Base-by-base conservation (phyloP, 2,888 invertebrate genomes). In the Orgyia antiqua region DNA sequence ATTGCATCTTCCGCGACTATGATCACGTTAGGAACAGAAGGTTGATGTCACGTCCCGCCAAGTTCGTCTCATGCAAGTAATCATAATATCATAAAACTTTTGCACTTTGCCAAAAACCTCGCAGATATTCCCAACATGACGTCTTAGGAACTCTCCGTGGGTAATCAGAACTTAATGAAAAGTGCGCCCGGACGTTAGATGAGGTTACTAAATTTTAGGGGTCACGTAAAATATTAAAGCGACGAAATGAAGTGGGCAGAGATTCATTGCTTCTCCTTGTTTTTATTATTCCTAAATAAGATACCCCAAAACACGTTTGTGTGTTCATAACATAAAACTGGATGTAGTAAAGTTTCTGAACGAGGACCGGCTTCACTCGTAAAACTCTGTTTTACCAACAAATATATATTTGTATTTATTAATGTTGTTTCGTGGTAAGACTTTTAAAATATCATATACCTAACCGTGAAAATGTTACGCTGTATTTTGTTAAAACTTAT, bases 221-320 rank as follows among this genome's bases (percentile, higher is more conserved):
- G 83, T 84, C 86, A 86, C 86, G 86, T 86, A 86, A 82, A 86
- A 86, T 86, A 86, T 86, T 84, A 86, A 84, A 82, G 70, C 72
- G 73, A 66, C 71, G 72, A 75, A 73, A 83, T 79, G 84, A 78
- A 84, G 83, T 84, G 77, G 83, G 79, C 79, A 77, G 76, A 78
- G 80, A 82, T 80, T 84, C 83, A 80, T 77, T 76, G 76, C 84
- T 73, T 69, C 73, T 76, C 75, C 76, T 74, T 80, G 83, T 82
- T 86, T 84, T 86, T 84, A 84, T 83, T 84, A 84, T 86, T 78
- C 83, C 72, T 77, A 79, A 83, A 78, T 83, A 80, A 79, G 77
- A 73, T 67, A 62, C 67, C 66, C 31, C 46, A 66, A 58, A 51
- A 66, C 71, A 71, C 71, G 69, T 75, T 67, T 68, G 69, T 69